phyloP scores from a whole-genome alignment of 2,797 vertebrate species.

The Dermochelys coriacea region DNA sequence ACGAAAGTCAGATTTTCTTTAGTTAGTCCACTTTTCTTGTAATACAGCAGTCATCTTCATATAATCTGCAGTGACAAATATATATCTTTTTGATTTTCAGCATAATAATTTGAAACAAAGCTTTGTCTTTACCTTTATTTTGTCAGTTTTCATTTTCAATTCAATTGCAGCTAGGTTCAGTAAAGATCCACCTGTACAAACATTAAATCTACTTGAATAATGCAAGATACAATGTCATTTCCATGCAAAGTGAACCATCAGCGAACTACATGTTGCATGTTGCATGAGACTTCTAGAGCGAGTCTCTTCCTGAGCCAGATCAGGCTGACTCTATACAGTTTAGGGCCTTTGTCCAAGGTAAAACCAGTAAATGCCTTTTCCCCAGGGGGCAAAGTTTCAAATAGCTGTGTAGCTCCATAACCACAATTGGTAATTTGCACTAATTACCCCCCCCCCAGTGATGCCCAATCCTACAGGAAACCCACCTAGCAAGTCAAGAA shows the following conservation, averaged over 20 bases:
- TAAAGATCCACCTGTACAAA: not conserved
- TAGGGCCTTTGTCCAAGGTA: no score
- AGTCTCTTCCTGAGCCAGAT: no score
- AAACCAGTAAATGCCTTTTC: no score
- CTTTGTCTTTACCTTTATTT: constrained; percentile 2
- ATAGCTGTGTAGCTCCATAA: no score
- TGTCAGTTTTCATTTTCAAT: constrained; percentile 20
- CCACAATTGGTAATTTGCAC: no score
- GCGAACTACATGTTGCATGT: not conserved
- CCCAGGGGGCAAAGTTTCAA: no score
- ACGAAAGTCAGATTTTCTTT: not conserved
- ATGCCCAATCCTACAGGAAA: no score
- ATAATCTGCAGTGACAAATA: constrained; percentile 4
- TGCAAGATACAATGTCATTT: not conserved
- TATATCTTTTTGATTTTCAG: not conserved
- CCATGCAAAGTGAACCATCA: not conserved
- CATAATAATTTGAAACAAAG: not conserved
- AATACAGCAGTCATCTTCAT: not conserved
- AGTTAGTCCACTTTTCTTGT: not conserved
- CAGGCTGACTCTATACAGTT: no score
- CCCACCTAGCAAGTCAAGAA: no score
- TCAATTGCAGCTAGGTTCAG: not conserved
- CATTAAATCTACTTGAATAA: not conserved
- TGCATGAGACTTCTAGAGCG: no score
- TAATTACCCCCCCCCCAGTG: no score